Evolutionary conservation across 2,888 invertebrate species (phyloP), one percentile per base, ranked within the genome.

Genomic region (Drosophila affinis): DNA sequence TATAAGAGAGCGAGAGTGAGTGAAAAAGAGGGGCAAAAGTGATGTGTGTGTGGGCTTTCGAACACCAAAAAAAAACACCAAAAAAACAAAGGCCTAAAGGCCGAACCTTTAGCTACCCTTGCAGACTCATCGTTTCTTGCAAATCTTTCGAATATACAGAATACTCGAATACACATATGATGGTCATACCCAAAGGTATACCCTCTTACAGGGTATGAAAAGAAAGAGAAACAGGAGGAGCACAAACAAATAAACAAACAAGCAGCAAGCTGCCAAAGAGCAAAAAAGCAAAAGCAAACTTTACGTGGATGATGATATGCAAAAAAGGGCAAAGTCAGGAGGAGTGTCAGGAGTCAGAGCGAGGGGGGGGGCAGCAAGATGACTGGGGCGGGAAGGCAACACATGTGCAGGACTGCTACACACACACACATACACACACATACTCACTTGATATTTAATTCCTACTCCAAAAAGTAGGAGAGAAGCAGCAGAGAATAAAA

Each of bases 221-320:
- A 52, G 53, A 53, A 24, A n/a, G 54, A 52, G 53, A 53, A 72
- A 48, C 57, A 72, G 54, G 72, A 58, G 58, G 64, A 73, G 48
- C 55, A 49, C 65, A 69, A 69, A 68, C 57, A 84, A 81, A 87
- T 81, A 84, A 83, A 76, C 72, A 77, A 87, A 76, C 87, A 82
- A 71, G 77, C 69, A 48, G 46, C 34, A 14, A 56, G 72, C 61
- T 44, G 62, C 48, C 52, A 67, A 62, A 64, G n/a, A 39, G 65
- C 63, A 72, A 76, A 79, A 79, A 79, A 80, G 78, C 81, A 84
- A 87, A 78, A 75, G 87, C 76, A 85, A 86, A 88, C 83, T 85
- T 84, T 81, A 79, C 83, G 74, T 81, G 65, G 70, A 74, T 81
- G 85, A 82, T 87, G 88, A 87, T 84, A 87, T 87, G 72, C 72